Base-by-base conservation (phyloP, 2,888 invertebrate genomes). In the Fabriciana adippe region DNA sequence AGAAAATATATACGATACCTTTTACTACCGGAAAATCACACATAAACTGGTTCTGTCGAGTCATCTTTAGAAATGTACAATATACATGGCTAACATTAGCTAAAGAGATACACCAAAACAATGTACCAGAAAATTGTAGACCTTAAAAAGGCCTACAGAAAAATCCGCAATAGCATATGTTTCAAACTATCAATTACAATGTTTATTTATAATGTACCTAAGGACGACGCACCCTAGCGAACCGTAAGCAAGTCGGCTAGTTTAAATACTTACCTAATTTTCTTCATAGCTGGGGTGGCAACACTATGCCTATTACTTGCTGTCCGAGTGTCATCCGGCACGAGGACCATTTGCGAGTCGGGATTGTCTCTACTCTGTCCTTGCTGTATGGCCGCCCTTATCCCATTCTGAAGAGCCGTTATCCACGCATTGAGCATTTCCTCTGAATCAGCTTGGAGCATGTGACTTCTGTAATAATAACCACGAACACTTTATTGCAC, bases 401-500 rank as follows among this genome's bases (percentile, higher is more conserved):
- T 97, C 26, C 96, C 97, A 78, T 96, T 95, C 85, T 99, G 99
- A 76, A 99, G 93, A 0, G 99, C 97, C 3, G 95, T 92, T 63
- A 98, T 96, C 99, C 99, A 99, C 16, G 95, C 94, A 75, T 95
- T 94, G 73, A 97, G 95, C 94, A 98, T 96, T 80, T 97, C 97
- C 76, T 98, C 98, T 0, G 98, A 97, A 84, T 99, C 99, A 0
- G 99, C 99, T 94, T 99, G 99, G n/a, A 99, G 93, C 92, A 98
- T 96, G 89, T 99, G 99, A 80, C 96, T 97, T 88, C 98, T 98
- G 82, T 0, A 81, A 73, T 18, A 16, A 54, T 21, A 57, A 16
- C 1, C 47, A 59, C 4, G 26, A 26, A 26, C 5, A 26, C 26
- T 26, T 26, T 26, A 26, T 26, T 26, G 26, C 26, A 26, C 5